Evolutionary conservation across 2,113 vertebrate genomes (phyloP).

Genomic region (Callionymus lyra): DNA sequence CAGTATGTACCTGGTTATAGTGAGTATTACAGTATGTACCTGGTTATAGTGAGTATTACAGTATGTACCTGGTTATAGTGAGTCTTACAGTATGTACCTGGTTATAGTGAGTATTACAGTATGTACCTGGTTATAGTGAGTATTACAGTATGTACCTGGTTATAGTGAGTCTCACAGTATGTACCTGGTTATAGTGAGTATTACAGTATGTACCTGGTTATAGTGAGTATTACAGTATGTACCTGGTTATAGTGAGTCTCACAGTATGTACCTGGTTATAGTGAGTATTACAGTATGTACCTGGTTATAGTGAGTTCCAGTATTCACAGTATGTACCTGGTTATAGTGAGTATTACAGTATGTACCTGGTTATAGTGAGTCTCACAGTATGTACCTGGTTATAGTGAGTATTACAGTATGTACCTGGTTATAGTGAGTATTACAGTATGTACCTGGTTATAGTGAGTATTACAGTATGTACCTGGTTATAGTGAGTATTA

Average conservation of each 20-base stretch:
- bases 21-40: constrained; percentile 97
- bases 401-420: constrained; percentile 97
- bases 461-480: constrained; percentile 97
- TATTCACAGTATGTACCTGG: constrained; percentile 76
- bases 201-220: constrained; percentile 97
- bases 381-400: constrained; percentile 81
- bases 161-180: too few relatives aligned
- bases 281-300: constrained; percentile 64
- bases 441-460: constrained; percentile 82
- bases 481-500: too few relatives aligned
- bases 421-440: too few relatives aligned
- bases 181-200: constrained; percentile 97
- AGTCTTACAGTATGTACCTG: constrained; percentile 94
- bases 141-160: constrained; percentile 97
- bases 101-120: too few relatives aligned
- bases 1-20: constrained; percentile 85
- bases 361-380: too few relatives aligned
- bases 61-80: constrained; percentile 92
- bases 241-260: constrained; percentile 99
- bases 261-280: too few relatives aligned
- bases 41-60: too few relatives aligned
- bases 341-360: constrained; percentile 99
- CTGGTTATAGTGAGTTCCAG: constrained; percentile 98
- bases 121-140: constrained; percentile 94
- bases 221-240: too few relatives aligned